Evolutionary conservation across 2,888 invertebrate genomes (phyloP).

Genomic region (Alviniconcha strummeri): DNA sequence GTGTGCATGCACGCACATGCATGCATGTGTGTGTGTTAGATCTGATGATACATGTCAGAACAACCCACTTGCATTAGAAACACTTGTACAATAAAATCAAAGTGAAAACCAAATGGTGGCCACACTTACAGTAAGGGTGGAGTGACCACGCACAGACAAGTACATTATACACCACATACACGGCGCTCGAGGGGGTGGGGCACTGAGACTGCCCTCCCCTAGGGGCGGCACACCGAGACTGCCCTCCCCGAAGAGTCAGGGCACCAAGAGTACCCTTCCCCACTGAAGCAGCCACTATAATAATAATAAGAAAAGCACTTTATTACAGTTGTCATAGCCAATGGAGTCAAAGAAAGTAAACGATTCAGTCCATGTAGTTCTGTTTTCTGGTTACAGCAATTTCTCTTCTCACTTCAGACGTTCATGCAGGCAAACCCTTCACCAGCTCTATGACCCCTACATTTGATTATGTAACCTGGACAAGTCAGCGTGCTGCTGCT

Average conservation of each 20-base stretch:
- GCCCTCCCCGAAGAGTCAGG: too few species aligned
- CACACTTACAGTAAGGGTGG: neutral
- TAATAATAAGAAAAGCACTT: too few species aligned
- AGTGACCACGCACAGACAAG: neutral
- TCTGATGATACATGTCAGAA: slow-evolving; percentile 11
- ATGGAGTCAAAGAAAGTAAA: neutral
- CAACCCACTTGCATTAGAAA: slow-evolving; percentile 29
- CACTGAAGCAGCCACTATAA: too few species aligned
- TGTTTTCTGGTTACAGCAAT: too few species aligned
- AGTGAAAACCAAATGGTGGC: slow-evolving; percentile 4
- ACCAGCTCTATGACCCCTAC: too few species aligned
- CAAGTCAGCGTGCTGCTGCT: too few species aligned
- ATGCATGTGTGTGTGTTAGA: neutral
- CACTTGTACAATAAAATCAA: slow-evolving; percentile 32
- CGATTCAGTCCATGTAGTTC: too few species aligned
- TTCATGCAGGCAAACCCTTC: too few species aligned
- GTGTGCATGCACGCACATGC: too few species aligned
- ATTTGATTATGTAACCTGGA: too few species aligned
- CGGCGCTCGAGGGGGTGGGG: neutral
- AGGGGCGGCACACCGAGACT: neutral
- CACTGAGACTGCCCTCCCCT: neutral
- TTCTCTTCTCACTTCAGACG: too few species aligned
- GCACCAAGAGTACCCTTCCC: too few species aligned
- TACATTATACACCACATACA: neutral
- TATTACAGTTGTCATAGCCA: neutral